These are phyloP conservation scores for Trichonephila clavata DNA, from an alignment of 1,140 invertebrate genomes.

Conservation along the genomic window DNA sequence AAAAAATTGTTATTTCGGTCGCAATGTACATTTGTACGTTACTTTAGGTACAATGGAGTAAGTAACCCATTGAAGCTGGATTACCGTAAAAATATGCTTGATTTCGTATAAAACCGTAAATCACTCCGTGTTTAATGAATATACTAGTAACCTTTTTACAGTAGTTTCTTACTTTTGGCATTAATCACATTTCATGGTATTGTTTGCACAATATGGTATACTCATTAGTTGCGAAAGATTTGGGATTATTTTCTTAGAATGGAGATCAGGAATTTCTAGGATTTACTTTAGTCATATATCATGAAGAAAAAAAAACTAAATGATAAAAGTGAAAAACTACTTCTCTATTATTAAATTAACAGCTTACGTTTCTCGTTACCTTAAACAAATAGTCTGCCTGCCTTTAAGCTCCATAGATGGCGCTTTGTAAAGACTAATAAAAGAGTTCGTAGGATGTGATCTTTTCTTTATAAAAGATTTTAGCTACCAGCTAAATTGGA, in stretches of 20 bases:
- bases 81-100: no score
- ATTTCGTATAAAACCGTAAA: neutral
- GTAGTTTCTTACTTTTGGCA: neutral
- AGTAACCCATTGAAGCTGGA: no score
- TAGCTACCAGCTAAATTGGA: conserved; percentile 4
- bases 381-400: neutral
- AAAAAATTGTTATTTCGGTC: no score
- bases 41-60: no score
- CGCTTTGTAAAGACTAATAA: conserved; percentile 1
- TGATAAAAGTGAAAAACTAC: neutral
- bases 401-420: neutral
- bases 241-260: neutral
- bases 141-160: neutral
- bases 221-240: neutral
- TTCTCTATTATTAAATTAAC: conserved; percentile 18
- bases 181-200: neutral
- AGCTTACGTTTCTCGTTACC: neutral
- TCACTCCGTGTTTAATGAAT: neutral
- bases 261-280: neutral
- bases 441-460: conserved; percentile 2
- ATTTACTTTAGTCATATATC: neutral
- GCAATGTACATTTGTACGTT: no score
- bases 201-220: neutral
- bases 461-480: conserved; percentile 13
- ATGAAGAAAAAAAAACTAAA: neutral